Conservation (phyloP, 2,888 invertebrate species). For the Horisme vitalbata region DNA sequence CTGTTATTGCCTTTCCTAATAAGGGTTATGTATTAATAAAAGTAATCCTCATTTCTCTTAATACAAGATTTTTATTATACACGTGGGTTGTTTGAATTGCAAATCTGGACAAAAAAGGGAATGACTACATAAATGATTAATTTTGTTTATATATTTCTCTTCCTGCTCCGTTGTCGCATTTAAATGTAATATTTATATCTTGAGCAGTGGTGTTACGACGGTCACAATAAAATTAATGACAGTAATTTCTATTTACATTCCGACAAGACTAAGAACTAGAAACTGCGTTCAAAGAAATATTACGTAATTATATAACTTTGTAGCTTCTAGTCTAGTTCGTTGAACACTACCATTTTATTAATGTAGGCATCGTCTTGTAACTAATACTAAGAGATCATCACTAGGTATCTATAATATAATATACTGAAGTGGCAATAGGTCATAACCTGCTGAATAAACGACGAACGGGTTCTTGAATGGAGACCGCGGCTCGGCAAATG, state of each 20-base stretch:
- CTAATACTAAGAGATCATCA: too few species aligned
- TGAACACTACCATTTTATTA: too few species aligned
- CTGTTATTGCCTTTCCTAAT: too few species aligned
- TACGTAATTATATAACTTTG: conserved; percentile 26
- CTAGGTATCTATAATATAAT: too few species aligned
- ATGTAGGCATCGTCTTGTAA: too few species aligned
- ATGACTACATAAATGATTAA: conserved; percentile 9
- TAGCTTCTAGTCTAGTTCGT: too few species aligned
- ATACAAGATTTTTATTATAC: conserved; percentile 5
- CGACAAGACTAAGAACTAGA: conserved; percentile 41
- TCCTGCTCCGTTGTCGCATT: conserved; percentile 38
- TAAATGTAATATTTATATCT: conserved; percentile 58
- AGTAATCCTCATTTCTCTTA: background rate
- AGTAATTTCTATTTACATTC: conserved; percentile 50
- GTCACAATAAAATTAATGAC: conserved; percentile 31
- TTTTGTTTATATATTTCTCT: conserved; percentile 22
- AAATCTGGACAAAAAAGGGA: conserved; percentile 11
- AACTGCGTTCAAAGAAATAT: conserved; percentile 34
- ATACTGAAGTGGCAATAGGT: too few species aligned
- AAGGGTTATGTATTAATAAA: too few species aligned
- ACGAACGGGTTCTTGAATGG: too few species aligned
- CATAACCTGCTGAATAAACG: too few species aligned
- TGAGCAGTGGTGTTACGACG: conserved; percentile 36
- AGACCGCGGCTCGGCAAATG: too few species aligned
- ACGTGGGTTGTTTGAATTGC: conserved; percentile 7